Conservation (phyloP, 2,888 invertebrate genomes). For the Iphiclides podalirius region DNA sequence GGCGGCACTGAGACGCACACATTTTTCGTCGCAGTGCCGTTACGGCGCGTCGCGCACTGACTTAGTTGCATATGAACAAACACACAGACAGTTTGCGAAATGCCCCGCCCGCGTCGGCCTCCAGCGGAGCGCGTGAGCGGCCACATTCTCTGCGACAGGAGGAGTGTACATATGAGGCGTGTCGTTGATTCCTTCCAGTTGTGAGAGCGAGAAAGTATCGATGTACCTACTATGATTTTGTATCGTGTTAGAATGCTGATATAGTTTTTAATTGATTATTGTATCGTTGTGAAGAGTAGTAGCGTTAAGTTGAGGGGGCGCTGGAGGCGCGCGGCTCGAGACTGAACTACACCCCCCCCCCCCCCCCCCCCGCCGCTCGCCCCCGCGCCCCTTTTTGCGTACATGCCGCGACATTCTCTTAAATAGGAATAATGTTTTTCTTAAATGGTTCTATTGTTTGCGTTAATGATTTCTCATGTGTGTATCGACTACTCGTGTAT, state of each 20-base stretch:
- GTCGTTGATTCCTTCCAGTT: constrained; percentile 71
- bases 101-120: constrained; percentile 3
- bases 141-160: constrained; percentile 56
- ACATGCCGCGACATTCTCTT: constrained; percentile 41
- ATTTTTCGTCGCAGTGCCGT: background rate
- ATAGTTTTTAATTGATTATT: constrained; percentile 75
- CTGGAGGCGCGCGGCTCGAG: constrained; percentile 64
- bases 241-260: constrained; percentile 67
- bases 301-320: constrained; percentile 67
- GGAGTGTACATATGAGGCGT: constrained; percentile 64
- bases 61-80: too few species aligned
- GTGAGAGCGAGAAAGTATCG: constrained; percentile 55
- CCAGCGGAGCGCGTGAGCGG: constrained; percentile 25
- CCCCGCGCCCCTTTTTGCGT: constrained; percentile 43
- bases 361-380: constrained; percentile 57
- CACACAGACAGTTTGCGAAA: constrained; percentile 1
- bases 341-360: constrained; percentile 69
- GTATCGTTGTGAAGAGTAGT: constrained; percentile 69
- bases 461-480: constrained; percentile 61
- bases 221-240: constrained; percentile 49
- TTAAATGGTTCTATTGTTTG: constrained; percentile 69
- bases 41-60: background rate
- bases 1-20: background rate
- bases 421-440: constrained; percentile 54
- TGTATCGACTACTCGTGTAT: constrained; percentile 70